Conservation (phyloP, 2,797 vertebrate genomes). For the Aselliscus stoliczkanus region DNA sequence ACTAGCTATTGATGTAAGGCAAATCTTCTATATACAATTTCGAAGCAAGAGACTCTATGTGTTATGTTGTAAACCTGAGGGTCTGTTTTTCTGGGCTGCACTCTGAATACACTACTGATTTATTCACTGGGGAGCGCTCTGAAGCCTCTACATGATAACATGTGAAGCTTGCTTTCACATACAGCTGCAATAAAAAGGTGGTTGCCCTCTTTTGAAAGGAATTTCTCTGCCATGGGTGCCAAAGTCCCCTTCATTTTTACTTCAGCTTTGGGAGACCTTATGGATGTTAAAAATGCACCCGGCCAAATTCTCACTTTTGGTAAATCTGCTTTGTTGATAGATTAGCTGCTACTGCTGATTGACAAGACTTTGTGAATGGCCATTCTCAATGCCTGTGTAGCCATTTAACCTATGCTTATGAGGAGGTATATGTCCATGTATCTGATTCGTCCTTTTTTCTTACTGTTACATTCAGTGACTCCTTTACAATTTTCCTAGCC, state of each 20-base stretch:
- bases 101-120: not conserved
- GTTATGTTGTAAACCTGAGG: slow-evolving; percentile 21
- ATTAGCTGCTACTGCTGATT: not conserved
- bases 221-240: slow-evolving; percentile 11
- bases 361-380: not conserved
- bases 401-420: not conserved
- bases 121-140: not conserved
- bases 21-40: not conserved
- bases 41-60: slow-evolving; percentile 35
- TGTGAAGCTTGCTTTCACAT: not conserved
- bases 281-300: not conserved
- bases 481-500: not conserved
- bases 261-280: not conserved
- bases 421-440: not conserved
- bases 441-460: not conserved
- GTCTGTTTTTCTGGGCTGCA: slow-evolving; percentile 32
- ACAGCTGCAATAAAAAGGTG: not conserved
- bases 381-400: not conserved
- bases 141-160: not conserved
- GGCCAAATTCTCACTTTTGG: not conserved
- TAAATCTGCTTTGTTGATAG: not conserved
- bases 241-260: not conserved
- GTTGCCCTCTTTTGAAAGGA: not conserved
- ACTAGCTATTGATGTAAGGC: not conserved
- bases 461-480: not conserved